Base-by-base conservation (phyloP, 2,113 vertebrate genomes). In the Anguilla japonica region DNA sequence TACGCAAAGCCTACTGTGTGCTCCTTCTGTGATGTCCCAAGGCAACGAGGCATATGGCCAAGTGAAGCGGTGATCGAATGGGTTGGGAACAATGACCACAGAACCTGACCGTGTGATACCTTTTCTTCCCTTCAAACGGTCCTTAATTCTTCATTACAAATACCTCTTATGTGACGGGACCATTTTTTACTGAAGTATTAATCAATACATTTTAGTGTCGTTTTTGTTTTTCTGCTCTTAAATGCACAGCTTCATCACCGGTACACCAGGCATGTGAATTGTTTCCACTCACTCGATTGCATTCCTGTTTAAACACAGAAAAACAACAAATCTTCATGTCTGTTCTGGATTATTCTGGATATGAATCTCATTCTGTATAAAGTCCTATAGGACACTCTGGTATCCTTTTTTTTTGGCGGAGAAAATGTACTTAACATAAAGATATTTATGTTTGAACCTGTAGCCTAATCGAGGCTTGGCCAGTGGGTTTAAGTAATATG, bases 351-450 rank as follows among this genome's bases (percentile, higher is more conserved):
- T 87, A 11, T 83, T 79, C 86, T 79, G 39, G 39, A 16, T 43
- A 40, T 53, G 71, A 81, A 79, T 13, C 71, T 14, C 71, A 75
- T 34, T 75, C 46, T 87, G 86, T 87, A 41, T 83, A 41, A 82
- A 34, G 41, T 81, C 26, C 63, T 79, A 43, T 6, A 87, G 20
- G 71, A 78, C 43, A 6, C 41, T 71, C 46, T 79, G 60, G 50
- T 87, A 41, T 75, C 3, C 9, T 34, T 75, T 83, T 29, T 82
- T 83, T 83, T 82, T 67, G 71, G 71, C 40, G 67, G 75, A 56
- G 50, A 82, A 53, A 83, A 79, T 87, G 81, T 86, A 85, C 71
- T n/a, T 79, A 82, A 43, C 43, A 46, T 46, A 75, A 85, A 50
- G 16, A 18, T 40, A 56, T 87, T 75, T 78, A 87, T 87, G 63